These are phyloP conservation scores for Battus philenor DNA, from an alignment of 1,140 invertebrate species.

Conservation along the genomic window DNA sequence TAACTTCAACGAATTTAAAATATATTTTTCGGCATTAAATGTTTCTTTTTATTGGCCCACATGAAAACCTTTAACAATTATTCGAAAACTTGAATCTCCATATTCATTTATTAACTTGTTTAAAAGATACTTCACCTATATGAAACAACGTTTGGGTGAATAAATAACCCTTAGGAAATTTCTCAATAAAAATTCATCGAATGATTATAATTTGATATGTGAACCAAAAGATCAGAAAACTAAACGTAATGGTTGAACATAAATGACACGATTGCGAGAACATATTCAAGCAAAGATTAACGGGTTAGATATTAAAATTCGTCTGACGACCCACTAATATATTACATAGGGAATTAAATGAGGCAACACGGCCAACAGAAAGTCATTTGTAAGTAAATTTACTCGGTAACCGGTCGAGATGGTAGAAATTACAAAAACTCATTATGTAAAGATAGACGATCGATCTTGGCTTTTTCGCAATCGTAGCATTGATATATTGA, in stretches of 20 bases:
- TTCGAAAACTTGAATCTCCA: no score
- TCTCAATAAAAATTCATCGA: no score
- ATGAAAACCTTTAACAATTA: no score
- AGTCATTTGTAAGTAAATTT: slow-evolving; percentile 11
- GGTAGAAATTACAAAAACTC: slow-evolving; percentile 3
- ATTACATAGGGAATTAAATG: slow-evolving; percentile 1
- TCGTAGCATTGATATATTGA: slow-evolving; percentile 1
- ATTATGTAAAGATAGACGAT: slow-evolving; percentile 8
- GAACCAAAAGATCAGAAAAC: no score
- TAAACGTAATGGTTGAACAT: background rate
- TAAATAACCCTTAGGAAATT: no score
- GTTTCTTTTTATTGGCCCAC: no score
- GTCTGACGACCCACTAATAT: slow-evolving; percentile 3
- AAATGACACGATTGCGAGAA: slow-evolving; percentile 6
- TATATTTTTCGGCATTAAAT: no score
- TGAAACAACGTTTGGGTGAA: no score
- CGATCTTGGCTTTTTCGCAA: slow-evolving; percentile 9
- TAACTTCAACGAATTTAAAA: no score
- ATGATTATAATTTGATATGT: no score
- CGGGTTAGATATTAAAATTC: slow-evolving; percentile 6
- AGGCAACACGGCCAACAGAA: background rate
- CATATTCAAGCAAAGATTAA: background rate
- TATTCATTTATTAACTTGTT: no score
- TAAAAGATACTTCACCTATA: no score
- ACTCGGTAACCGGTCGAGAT: slow-evolving; percentile 6